Conservation (phyloP, 1,140 invertebrate genomes). For the Hydropsyche tenuis region DNA sequence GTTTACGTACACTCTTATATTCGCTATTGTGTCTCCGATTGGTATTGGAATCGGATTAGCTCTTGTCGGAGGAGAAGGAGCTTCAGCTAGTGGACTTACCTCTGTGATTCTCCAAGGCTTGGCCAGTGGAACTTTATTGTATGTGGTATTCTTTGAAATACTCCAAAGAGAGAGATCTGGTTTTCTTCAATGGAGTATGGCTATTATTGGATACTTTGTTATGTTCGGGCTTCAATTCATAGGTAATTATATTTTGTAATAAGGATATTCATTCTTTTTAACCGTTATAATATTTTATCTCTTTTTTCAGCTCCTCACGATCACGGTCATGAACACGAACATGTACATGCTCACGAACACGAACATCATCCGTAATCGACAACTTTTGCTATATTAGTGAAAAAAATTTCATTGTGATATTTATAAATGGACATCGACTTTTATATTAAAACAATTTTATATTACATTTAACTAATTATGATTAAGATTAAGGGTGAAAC, state of each 20-base stretch:
- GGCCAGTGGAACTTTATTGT: conserved; percentile 85
- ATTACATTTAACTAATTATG: too few species aligned
- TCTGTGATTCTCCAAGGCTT: conserved; percentile 80
- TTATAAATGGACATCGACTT: background rate
- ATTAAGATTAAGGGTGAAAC: too few species aligned
- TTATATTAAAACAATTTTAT: too few species aligned
- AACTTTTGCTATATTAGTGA: conserved; percentile 7
- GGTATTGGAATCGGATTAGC: conserved; percentile 76
- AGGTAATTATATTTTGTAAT: conserved; percentile 66
- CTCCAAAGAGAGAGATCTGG: conserved; percentile 79
- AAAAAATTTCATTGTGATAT: conserved; percentile 15
- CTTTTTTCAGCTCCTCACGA: conserved; percentile 41
- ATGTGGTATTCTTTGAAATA: conserved; percentile 92
- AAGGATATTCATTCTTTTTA: conserved; percentile 9
- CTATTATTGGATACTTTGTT: conserved; percentile 75
- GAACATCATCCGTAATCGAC: conserved; percentile 17
- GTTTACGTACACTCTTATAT: conserved; percentile 75
- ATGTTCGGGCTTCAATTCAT: conserved; percentile 79
- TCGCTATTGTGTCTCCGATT: conserved; percentile 80
- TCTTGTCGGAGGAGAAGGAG: conserved; percentile 63
- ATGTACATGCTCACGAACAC: conserved; percentile 10
- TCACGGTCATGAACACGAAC: conserved; percentile 34
- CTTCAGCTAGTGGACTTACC: conserved; percentile 65
- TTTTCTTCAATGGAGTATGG: conserved; percentile 72
- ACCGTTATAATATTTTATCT: background rate